Evolutionary conservation across 2,888 invertebrate species (phyloP).

Genomic region (Chymomyza caudatula): DNA sequence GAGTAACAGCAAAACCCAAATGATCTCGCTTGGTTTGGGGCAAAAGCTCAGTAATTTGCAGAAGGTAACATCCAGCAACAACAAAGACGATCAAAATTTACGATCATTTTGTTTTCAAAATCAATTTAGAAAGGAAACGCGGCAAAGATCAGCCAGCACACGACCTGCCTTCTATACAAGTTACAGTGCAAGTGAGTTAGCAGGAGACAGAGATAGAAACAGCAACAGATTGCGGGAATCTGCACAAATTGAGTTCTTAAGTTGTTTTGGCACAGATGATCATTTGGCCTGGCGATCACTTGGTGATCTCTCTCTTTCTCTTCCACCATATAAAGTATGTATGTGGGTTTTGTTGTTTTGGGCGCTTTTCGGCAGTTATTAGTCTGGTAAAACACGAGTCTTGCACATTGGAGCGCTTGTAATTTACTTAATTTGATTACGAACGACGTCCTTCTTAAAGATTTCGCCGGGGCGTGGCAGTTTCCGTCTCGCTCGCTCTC

Average conservation of each 20-base stretch:
- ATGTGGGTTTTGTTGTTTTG: constrained; percentile 12
- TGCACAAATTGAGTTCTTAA: constrained; percentile 66
- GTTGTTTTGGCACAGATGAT: constrained; percentile 4
- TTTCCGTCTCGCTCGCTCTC: neutral
- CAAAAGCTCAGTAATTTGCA: constrained; percentile 67
- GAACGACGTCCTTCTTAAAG: constrained; percentile 37
- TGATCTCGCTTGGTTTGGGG: neutral
- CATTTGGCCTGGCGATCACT: neutral
- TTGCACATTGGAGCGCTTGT: constrained; percentile 71
- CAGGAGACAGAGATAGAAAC: constrained; percentile 5
- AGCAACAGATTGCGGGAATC: neutral
- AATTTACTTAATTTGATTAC: constrained; percentile 73
- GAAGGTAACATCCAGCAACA: constrained; percentile 34
- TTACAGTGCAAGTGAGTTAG: neutral
- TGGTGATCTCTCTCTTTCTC: neutral
- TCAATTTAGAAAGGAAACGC: constrained; percentile 70
- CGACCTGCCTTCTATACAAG: constrained; percentile 26
- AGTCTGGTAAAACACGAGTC: constrained; percentile 67
- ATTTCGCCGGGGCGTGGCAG: constrained; percentile 29
- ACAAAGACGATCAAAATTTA: constrained; percentile 71
- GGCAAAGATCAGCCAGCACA: constrained; percentile 64
- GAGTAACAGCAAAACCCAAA: neutral
- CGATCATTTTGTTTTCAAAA: constrained; percentile 72
- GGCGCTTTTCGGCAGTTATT: constrained; percentile 67
- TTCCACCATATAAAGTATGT: constrained; percentile 13